These are phyloP conservation scores for Rhingia campestris DNA, from an alignment of 2,888 invertebrate genomes.

Conservation along the genomic window DNA sequence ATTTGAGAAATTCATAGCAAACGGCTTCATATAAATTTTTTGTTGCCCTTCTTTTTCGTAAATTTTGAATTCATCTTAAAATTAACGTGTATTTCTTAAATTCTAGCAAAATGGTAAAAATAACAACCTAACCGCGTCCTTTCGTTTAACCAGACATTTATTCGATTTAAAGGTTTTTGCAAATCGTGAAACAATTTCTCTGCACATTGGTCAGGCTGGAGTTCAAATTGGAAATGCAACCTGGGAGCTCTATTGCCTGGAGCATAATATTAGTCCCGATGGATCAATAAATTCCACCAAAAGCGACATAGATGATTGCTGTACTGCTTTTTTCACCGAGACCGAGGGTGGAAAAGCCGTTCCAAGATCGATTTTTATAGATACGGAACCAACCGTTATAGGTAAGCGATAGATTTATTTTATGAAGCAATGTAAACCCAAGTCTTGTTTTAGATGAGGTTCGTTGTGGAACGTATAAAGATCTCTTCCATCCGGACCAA, in stretches of 20 bases:
- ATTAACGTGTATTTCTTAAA: too few species aligned
- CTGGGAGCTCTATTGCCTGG: slow-evolving; percentile 91
- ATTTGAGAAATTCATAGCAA: slow-evolving; percentile 20
- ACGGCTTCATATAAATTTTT: not conserved
- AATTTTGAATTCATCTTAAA: not conserved
- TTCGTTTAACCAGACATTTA: not conserved
- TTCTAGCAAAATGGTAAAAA: slow-evolving; percentile 38
- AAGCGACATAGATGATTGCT: slow-evolving; percentile 84
- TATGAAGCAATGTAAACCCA: too few species aligned
- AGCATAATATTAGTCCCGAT: slow-evolving; percentile 90
- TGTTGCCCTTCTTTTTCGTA: too few species aligned
- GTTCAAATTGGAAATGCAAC: slow-evolving; percentile 91
- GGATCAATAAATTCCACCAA: slow-evolving; percentile 84
- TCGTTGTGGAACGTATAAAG: slow-evolving; percentile 87
- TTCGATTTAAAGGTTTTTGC: slow-evolving; percentile 73
- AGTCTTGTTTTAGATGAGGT: too few species aligned
- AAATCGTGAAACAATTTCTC: slow-evolving; percentile 90
- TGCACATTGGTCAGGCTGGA: slow-evolving; percentile 92
- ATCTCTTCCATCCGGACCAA: slow-evolving; percentile 92
- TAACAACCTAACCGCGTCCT: too few species aligned
- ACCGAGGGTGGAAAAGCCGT: slow-evolving; percentile 93
- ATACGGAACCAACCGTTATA: slow-evolving; percentile 94
- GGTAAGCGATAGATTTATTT: slow-evolving; percentile 83
- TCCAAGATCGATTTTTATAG: slow-evolving; percentile 92
- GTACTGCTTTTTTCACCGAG: too few species aligned